These are phyloP conservation scores for Drosophila miranda DNA, from an alignment of 1,140 invertebrate species.

Conservation along the genomic window DNA sequence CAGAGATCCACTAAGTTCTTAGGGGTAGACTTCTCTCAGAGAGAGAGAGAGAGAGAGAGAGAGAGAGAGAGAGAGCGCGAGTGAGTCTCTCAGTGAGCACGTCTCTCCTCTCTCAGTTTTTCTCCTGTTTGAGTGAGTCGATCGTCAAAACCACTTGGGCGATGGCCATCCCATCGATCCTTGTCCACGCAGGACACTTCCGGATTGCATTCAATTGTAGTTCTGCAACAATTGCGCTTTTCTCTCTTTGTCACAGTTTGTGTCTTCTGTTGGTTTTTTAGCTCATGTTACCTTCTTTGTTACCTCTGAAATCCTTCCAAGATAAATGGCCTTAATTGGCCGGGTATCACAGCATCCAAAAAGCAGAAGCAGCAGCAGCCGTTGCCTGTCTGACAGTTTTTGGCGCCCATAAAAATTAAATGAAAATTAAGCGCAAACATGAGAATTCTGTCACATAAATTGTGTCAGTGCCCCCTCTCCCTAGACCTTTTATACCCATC, in stretches of 20 bases:
- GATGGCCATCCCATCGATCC: conserved; percentile 65
- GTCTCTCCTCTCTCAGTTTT: background rate
- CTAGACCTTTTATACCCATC: no score
- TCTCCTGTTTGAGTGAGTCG: background rate
- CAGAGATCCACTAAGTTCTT: conserved; percentile 8
- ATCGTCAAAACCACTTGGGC: conserved; percentile 36
- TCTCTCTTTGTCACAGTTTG: conserved; percentile 61
- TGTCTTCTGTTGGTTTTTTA: conserved; percentile 74
- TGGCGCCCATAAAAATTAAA: conserved; percentile 80
- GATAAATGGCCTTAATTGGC: conserved; percentile 61
- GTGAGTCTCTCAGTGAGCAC: conserved; percentile 14
- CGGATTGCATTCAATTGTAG: conserved; percentile 76
- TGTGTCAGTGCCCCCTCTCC: background rate
- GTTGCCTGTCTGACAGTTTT: conserved; percentile 32
- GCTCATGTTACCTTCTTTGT: conserved; percentile 74
- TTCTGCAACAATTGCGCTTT: conserved; percentile 70
- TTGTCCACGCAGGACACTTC: conserved; percentile 75
- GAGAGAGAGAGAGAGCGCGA: background rate
- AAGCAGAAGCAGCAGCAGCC: conserved; percentile 17
- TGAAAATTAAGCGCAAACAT: conserved; percentile 80
- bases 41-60: background rate
- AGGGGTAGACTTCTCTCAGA: conserved; percentile 10
- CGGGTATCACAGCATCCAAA: conserved; percentile 1
- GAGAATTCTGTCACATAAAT: conserved; percentile 79
- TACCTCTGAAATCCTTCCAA: conserved; percentile 4